A percentile compares a stretch with the other conserved stretches of the same genome.
Conservation (phyloP, 1,140 invertebrate species). For the Pinna nobilis region DNA sequence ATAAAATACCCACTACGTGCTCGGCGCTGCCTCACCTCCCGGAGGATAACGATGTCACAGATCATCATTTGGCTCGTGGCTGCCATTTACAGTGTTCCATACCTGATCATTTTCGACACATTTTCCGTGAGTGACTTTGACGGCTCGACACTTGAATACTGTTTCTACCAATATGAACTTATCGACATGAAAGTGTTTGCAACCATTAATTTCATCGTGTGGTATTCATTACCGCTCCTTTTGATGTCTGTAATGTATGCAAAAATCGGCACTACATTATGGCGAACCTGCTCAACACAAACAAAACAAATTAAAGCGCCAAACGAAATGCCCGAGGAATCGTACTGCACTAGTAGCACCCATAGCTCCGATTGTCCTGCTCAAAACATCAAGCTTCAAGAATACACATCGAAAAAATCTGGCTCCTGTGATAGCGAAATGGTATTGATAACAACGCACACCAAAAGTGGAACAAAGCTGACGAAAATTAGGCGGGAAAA, state of each 20-base stretch:
- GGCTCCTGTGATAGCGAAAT: neutral
- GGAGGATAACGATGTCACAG: slow-evolving; percentile 45
- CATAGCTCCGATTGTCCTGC: neutral
- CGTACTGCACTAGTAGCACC: slow-evolving; percentile 16
- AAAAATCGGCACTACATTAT: slow-evolving; percentile 81
- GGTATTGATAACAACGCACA: neutral
- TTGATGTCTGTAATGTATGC: slow-evolving; percentile 90
- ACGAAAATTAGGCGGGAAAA: neutral
- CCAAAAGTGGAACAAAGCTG: neutral
- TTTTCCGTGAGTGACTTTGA: slow-evolving; percentile 7
- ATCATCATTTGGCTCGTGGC: slow-evolving; percentile 59
- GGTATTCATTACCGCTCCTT: slow-evolving; percentile 87
- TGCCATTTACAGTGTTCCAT: slow-evolving; percentile 57
- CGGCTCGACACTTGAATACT: slow-evolving; percentile 32
- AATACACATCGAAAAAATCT: neutral
- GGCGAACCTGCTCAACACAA: slow-evolving; percentile 57
- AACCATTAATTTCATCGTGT: slow-evolving; percentile 63
- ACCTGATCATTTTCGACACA: slow-evolving; percentile 58
- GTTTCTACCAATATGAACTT: slow-evolving; percentile 37
- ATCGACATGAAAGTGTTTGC: slow-evolving; percentile 47
- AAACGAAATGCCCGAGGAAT: neutral
- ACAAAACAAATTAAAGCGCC: neutral
- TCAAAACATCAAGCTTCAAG: neutral
- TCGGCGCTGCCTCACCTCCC: slow-evolving; percentile 56
- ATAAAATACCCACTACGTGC: slow-evolving; percentile 83